Evolutionary conservation across 2,797 vertebrate species (phyloP).

Genomic region (Tragopan temminckii): DNA sequence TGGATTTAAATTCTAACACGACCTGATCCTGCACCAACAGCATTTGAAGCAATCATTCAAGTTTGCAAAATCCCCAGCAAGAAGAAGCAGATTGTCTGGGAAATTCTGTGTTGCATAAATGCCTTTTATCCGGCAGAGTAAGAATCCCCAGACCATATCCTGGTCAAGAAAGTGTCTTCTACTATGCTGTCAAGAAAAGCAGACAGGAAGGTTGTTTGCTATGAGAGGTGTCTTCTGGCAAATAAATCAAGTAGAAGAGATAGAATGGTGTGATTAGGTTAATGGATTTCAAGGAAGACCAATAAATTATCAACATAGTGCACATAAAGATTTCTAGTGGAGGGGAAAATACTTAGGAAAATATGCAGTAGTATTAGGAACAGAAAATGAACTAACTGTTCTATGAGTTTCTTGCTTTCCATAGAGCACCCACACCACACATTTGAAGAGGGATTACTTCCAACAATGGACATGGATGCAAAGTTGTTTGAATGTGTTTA

Average conservation of each 20-base stretch:
- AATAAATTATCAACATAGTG: background rate
- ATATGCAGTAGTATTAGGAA: background rate
- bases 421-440: fast-evolving
- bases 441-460: background rate
- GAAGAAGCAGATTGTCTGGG: background rate
- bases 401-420: background rate
- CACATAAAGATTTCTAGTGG: background rate
- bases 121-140: background rate
- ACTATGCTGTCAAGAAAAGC: background rate
- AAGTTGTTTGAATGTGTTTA: background rate
- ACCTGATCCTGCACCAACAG: background rate
- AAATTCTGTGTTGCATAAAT: background rate
- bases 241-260: background rate
- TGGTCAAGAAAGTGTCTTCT: background rate
- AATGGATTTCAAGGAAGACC: background rate
- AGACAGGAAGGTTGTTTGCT: background rate
- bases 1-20: background rate
- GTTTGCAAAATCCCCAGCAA: background rate
- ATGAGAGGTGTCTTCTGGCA: background rate
- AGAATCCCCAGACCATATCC: background rate
- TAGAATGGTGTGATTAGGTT: background rate
- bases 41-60: background rate
- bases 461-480: background rate
- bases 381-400: background rate
- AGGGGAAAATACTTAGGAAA: background rate